These are phyloP conservation scores for Nothoprocta pentlandii DNA, from an alignment of 2,113 vertebrate species.

Conservation along the genomic window DNA sequence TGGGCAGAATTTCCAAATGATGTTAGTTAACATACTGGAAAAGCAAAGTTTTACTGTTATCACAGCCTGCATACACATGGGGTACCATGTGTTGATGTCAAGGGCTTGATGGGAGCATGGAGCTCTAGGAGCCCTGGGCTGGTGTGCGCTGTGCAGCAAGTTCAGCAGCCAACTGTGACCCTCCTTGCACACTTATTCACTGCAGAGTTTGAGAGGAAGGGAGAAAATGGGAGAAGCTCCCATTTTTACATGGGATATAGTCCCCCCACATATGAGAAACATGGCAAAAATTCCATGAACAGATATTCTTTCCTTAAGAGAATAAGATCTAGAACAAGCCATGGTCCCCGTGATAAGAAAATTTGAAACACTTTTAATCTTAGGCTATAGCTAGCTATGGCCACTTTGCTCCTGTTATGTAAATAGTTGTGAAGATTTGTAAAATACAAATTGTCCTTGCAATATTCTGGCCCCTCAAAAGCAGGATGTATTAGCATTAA, in stretches of 20 bases:
- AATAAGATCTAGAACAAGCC: neutral
- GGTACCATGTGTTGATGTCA: neutral
- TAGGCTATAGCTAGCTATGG: neutral
- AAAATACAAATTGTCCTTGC: constrained; percentile 51
- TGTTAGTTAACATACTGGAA: neutral
- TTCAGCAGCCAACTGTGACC: neutral
- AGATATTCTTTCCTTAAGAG: neutral
- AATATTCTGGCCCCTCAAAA: constrained; percentile 56
- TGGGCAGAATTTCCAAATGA: neutral
- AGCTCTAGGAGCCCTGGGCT: fast-evolving
- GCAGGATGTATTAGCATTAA: constrained; percentile 66
- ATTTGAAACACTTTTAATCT: neutral
- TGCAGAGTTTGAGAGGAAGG: neutral
- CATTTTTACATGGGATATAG: fast-evolving
- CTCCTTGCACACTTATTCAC: neutral
- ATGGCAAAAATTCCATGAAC: neutral
- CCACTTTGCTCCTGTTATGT: neutral
- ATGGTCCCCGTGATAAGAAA: neutral
- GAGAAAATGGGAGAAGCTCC: neutral
- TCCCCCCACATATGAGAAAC: neutral
- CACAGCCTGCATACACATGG: fast-evolving
- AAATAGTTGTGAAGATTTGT: neutral
- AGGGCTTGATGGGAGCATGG: too few species aligned
- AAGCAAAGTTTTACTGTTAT: fast-evolving
- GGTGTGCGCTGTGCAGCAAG: neutral